Evolutionary conservation across 2,797 vertebrate genomes (phyloP), one percentile per base, ranked within the genome.

Genomic region (Trematomus bernacchii): DNA sequence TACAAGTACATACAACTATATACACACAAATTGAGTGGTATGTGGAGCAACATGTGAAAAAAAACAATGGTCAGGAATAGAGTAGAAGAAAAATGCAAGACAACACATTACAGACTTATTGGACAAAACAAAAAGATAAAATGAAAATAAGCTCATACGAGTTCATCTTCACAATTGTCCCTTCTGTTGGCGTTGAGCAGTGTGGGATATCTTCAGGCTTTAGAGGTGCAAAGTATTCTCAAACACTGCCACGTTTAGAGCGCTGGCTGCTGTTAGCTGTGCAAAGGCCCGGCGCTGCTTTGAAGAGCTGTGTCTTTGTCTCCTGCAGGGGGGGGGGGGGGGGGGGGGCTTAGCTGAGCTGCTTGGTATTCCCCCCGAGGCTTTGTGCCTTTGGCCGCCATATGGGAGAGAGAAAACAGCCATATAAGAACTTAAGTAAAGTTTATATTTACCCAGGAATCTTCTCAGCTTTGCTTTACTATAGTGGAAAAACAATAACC

Each of bases 351-450:
- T 93, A 94, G 85, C 66, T 23, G 82, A 80, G 83, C 91, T 91
- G 91, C 87, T 95, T 96, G 91, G 86, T 94, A 95, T 95, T 93
- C 93, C 88, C 88, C 73, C 80, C 71, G 12, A 82, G 91, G 92
- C 91, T 94, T 90, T 93, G 87, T 91, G 90, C 87, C 91, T 94
- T 94, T 93, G 91, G 94, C 89, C 44, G 80, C 93, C 94, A 95
- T 95, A 94, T 94, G 94, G 94, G 92, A 79, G 87, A 89, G 81
- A 88, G 90, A 94, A 92, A 92, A 91, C 90, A 92, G 90, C 84
- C 84, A 84, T 83, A 94, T 95, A 96, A 96, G 95, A 92, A 94
- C 93, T 95, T 95, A 95, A 94, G 95, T 91, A 95, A 95, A 96
- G 95, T 95, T 95, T 94, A 95, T 95, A 94, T 96, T 95, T 95